Conservation (phyloP, 2,888 invertebrate genomes). For the Callyntrura guangdongensis region DNA sequence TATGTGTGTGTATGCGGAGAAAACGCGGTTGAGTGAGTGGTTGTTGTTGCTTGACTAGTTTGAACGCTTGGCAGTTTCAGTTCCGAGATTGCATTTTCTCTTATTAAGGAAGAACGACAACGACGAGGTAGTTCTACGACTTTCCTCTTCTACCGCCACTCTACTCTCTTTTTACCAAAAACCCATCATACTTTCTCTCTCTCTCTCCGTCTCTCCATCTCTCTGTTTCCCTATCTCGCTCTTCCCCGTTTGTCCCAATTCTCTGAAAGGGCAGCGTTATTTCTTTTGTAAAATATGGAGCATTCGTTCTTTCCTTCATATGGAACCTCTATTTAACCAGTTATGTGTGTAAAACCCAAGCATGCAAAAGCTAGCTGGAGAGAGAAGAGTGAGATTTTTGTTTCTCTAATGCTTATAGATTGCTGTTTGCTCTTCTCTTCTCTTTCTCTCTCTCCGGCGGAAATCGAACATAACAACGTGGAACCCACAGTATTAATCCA, state of each 20-base stretch:
- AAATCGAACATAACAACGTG: constrained; percentile 61
- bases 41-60: constrained; percentile 45
- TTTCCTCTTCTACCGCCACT: not conserved
- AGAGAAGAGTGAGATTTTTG: constrained; percentile 27
- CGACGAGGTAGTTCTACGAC: constrained; percentile 6
- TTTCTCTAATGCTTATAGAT: constrained; percentile 52
- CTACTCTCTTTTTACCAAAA: too few relatives aligned
- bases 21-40: constrained; percentile 33
- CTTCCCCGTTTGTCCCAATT: constrained; percentile 24
- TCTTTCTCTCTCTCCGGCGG: constrained; percentile 46
- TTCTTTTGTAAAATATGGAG: not conserved
- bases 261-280: not conserved
- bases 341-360: constrained; percentile 5
- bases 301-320: not conserved
- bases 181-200: too few relatives aligned
- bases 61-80: constrained; percentile 47
- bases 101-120: constrained; percentile 19
- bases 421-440: constrained; percentile 53
- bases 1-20: not conserved
- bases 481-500: constrained; percentile 63
- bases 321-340: not conserved
- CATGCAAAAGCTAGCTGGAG: not conserved
- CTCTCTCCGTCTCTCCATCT: not conserved
- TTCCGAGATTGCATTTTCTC: constrained; percentile 39
- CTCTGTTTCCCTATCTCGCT: not conserved